Conservation (phyloP, 1,140 invertebrate genomes). For the Achatina immaculata region DNA sequence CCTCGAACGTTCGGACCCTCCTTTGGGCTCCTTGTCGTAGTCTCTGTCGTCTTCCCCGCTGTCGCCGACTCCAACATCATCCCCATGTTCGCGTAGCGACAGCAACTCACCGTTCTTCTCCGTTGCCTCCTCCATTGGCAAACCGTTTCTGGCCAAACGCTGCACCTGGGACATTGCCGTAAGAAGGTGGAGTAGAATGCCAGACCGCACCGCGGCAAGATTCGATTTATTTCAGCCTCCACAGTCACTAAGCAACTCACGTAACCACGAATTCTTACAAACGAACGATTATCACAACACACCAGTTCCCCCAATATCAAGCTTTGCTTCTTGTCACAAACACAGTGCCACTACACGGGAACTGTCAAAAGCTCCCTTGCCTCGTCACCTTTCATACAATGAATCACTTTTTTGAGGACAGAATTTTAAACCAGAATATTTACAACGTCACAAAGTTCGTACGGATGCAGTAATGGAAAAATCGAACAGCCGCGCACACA, state of each 20-base stretch:
- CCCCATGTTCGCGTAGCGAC: constrained; percentile 36
- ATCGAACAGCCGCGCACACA: too few relatives aligned
- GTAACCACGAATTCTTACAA: background rate
- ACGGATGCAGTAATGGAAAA: too few relatives aligned
- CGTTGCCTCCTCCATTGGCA: constrained; percentile 24
- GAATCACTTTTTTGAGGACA: too few relatives aligned
- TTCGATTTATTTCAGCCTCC: background rate
- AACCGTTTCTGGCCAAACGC: constrained; percentile 33
- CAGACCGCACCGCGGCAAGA: background rate
- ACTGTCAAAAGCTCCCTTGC: too few relatives aligned
- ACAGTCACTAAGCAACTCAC: background rate
- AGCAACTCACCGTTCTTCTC: constrained; percentile 38
- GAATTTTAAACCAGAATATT: too few relatives aligned
- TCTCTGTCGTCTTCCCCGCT: background rate
- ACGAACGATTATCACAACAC: too few relatives aligned
- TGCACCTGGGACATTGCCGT: constrained; percentile 29
- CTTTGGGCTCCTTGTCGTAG: background rate
- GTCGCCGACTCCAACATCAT: background rate
- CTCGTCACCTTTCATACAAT: too few relatives aligned
- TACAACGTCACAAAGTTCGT: too few relatives aligned
- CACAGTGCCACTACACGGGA: too few relatives aligned
- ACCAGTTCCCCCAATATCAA: too few relatives aligned
- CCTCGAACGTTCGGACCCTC: background rate
- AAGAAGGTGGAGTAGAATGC: background rate
- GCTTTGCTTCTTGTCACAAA: too few relatives aligned